Evolutionary conservation across 2,888 invertebrate genomes (phyloP).

Genomic region (Aquatica leii): DNA sequence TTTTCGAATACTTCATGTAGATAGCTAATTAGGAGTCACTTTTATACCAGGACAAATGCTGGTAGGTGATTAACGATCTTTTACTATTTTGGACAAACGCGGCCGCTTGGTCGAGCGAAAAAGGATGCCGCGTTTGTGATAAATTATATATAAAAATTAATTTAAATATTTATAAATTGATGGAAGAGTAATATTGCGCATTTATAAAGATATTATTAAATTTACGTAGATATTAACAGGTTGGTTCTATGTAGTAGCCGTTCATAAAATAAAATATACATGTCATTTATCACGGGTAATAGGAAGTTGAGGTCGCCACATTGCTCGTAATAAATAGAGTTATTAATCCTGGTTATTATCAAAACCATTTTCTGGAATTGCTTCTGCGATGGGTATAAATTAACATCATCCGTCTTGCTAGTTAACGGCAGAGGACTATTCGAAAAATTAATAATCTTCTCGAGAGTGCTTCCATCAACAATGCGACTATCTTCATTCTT

Average conservation of each 20-base stretch:
- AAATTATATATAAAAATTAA: slow-evolving; percentile 24
- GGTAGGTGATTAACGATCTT: slow-evolving; percentile 13
- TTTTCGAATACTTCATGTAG: slow-evolving; percentile 1
- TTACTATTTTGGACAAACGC: slow-evolving; percentile 10
- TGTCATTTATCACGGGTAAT: slow-evolving; percentile 35
- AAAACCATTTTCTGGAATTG: slow-evolving; percentile 54
- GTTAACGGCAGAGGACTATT: slow-evolving; percentile 29
- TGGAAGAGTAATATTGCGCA: slow-evolving; percentile 24
- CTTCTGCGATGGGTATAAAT: slow-evolving; percentile 53
- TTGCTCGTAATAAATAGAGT: slow-evolving; percentile 48
- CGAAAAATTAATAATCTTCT: slow-evolving; percentile 35
- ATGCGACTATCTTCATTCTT: slow-evolving; percentile 14
- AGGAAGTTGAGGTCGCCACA: slow-evolving; percentile 26
- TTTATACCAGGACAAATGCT: slow-evolving; percentile 3
- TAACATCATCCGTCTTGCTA: slow-evolving; percentile 50
- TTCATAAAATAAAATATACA: slow-evolving; percentile 33
- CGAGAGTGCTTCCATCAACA: slow-evolving; percentile 24
- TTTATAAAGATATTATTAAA: slow-evolving; percentile 33
- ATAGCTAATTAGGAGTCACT: not conserved
- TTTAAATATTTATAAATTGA: slow-evolving; percentile 32
- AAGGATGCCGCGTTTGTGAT: slow-evolving; percentile 10
- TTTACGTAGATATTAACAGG: slow-evolving; percentile 35
- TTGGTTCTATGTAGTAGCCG: slow-evolving; percentile 34
- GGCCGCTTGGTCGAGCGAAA: slow-evolving; percentile 4
- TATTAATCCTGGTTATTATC: slow-evolving; percentile 53